Evolutionary conservation across 2,888 invertebrate genomes (phyloP), one percentile per base, ranked within the genome.

Genomic region (Adelphocoris suturalis): DNA sequence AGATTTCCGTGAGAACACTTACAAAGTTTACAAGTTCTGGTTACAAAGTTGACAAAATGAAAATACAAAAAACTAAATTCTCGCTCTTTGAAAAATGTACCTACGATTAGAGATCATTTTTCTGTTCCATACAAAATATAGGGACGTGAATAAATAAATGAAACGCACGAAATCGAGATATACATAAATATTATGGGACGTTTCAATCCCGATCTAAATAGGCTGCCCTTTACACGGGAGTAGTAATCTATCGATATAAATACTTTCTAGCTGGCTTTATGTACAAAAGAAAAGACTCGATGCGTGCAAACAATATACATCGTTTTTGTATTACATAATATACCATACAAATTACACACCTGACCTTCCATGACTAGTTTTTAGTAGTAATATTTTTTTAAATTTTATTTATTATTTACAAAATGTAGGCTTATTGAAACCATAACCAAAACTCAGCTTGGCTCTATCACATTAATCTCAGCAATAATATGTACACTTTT

Each of bases 371-470:
- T 88, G 88, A 88, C 88, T 88, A 88, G 88, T 76, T 76, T 87
- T 88, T 55, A 76, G 80, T 80, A 88, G 52, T 86, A 86, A 86
- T 86, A 86, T 12, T 19, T 16, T n/a, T n/a, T 57, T 78, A 48
- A 61, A 1, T 61, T 47, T 27, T 82, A 28, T 89, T 37, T 81
- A 37, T 81, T 89, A 89, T 89, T 27, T 81, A 89, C 61, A 89
- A 88, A 88, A 82, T 89, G 91, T 91, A 91, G 91, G 91, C 91
- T 91, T 91, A 87, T 87, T 90, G 91, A 91, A 91, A 91, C 91
- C 91, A 87, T 90, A 90, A 90, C 90, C 90, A 91, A 37, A 91
- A 91, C 91, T 23, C 68, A 82, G 81, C 47, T 89, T 89, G 82
- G 89, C 89, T 89, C 82, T 89, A 89, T 89, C 90, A 86, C 86